phyloP scores from a whole-genome alignment of 1,140 invertebrate genomes.

The Lordiphosa clarofinis region DNA sequence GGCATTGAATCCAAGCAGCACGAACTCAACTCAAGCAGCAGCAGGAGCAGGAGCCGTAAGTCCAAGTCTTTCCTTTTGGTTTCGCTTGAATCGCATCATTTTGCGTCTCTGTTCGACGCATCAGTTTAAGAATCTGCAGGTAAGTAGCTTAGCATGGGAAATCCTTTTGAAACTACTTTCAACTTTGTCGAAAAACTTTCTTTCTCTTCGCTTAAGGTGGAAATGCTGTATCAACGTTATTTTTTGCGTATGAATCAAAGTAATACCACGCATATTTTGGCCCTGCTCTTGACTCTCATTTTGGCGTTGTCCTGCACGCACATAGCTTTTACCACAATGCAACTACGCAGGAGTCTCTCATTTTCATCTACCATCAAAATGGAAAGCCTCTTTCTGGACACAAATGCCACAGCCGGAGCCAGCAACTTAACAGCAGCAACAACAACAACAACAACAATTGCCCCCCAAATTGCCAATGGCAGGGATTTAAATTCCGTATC shows the following conservation, averaged over 20 bases:
- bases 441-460: conserved; percentile 13
- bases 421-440: conserved; percentile 39
- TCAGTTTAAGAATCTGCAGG: conserved; percentile 86
- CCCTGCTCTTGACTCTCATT: conserved; percentile 86
- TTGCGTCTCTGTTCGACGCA: conserved; percentile 82
- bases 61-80: conserved; percentile 78
- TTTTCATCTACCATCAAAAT: conserved; percentile 22
- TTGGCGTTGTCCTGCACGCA: conserved; percentile 83
- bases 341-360: conserved; percentile 44
- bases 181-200: conserved; percentile 12
- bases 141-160: conserved; percentile 70
- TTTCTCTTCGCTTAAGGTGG: conserved; percentile 83
- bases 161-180: conserved; percentile 33
- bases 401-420: conserved; percentile 29
- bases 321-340: conserved; percentile 78
- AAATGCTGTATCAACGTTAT: conserved; percentile 94
- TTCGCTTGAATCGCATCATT: conserved; percentile 76
- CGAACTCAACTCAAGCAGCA: conserved; percentile 25
- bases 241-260: conserved; percentile 95
- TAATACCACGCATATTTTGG: conserved; percentile 91
- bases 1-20: conserved; percentile 22
- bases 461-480: conserved; percentile 32
- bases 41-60: conserved; percentile 33
- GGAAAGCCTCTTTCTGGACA: conserved; percentile 41
- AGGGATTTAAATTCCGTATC: neutral